These are phyloP conservation scores for Cylloceria caligata DNA, from an alignment of 2,888 invertebrate genomes.

Conservation along the genomic window DNA sequence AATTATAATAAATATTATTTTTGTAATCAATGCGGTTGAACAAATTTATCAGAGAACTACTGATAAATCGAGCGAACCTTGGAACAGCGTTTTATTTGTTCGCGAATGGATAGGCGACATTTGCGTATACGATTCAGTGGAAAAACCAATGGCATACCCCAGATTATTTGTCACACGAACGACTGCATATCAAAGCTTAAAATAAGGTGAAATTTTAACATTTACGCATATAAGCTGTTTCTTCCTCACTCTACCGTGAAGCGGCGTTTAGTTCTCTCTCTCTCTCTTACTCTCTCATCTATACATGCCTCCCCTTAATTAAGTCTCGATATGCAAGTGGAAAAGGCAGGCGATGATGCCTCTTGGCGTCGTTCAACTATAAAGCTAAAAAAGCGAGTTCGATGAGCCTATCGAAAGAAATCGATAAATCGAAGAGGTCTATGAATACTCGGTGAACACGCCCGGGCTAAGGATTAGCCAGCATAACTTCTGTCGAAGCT, in stretches of 20 bases:
- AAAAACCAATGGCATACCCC: background rate
- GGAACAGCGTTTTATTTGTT: constrained; percentile 15
- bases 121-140: background rate
- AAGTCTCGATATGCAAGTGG: background rate
- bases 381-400: background rate
- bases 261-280: no score
- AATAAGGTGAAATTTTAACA: no score
- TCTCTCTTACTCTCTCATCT: no score
- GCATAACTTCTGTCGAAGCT: constrained; percentile 30
- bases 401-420: background rate
- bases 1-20: constrained; percentile 6
- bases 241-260: no score
- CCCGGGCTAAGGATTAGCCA: background rate
- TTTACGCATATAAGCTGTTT: no score
- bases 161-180: background rate
- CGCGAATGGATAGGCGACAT: background rate
- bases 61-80: constrained; percentile 10
- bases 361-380: background rate
- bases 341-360: background rate
- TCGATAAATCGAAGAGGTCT: constrained; percentile 45
- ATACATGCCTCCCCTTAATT: no score
- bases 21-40: background rate
- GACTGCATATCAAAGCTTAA: no score
- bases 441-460: constrained; percentile 4
- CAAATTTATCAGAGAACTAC: background rate